These are phyloP conservation scores for Trichacis sp. DNA, from an alignment of 2,888 invertebrate species.

Conservation along the genomic window DNA sequence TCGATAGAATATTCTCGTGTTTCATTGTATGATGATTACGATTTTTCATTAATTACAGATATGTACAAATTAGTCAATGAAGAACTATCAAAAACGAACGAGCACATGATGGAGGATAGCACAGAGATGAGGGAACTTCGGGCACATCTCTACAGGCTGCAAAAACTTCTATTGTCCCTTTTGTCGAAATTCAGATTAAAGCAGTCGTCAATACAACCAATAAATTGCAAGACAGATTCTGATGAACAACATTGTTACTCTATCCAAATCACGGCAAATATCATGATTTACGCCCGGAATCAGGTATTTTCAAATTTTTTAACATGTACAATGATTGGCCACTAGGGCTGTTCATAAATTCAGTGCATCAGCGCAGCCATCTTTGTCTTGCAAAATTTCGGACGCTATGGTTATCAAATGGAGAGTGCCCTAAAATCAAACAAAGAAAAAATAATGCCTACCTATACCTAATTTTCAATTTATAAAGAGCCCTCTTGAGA, in stretches of 20 bases:
- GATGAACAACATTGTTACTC: conserved; percentile 55
- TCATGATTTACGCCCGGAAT: conserved; percentile 79
- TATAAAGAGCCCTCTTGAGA: no score
- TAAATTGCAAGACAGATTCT: conserved; percentile 44
- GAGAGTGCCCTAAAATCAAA: no score
- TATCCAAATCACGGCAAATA: conserved; percentile 78
- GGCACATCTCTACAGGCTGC: conserved; percentile 77
- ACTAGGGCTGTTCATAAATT: no score
- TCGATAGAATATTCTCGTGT: background rate
- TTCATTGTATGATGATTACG: no score
- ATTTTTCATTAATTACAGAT: conserved; percentile 45
- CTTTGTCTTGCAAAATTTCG: no score
- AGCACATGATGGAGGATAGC: conserved; percentile 51
- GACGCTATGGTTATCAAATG: no score
- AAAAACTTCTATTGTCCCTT: conserved; percentile 80
- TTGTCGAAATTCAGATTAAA: conserved; percentile 77
- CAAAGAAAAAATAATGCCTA: no score
- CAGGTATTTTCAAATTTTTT: conserved; percentile 59
- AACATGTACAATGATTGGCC: no score
- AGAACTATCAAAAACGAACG: conserved; percentile 52
- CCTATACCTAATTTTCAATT: no score
- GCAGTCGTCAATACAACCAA: conserved; percentile 36
- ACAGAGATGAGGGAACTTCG: conserved; percentile 67
- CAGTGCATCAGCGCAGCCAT: no score
- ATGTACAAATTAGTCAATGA: conserved; percentile 66